Conservation (phyloP, 2,888 invertebrate genomes). For the Acanthosoma haemorrhoidale region DNA sequence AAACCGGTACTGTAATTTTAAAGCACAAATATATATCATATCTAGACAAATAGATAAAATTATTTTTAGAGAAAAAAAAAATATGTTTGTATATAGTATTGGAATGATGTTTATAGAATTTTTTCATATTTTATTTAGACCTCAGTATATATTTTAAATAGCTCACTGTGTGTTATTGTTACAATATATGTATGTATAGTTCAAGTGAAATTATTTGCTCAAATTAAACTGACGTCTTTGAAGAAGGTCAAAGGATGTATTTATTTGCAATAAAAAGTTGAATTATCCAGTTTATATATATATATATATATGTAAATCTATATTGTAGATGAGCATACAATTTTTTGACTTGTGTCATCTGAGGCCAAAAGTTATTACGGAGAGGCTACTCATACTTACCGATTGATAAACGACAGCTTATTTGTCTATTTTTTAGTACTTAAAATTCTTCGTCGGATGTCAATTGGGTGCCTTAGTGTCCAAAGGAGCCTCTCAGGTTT, state of each 20-base stretch:
- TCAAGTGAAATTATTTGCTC: constrained; percentile 26
- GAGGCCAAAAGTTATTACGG: not conserved
- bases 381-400: constrained; percentile 22
- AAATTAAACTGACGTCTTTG: not conserved
- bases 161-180: constrained; percentile 22
- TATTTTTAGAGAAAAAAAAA: constrained; percentile 15
- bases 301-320: not conserved
- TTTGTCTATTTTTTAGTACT: not conserved
- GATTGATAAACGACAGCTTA: not conserved
- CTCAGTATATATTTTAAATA: constrained; percentile 20
- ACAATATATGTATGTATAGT: constrained; percentile 9
- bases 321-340: not conserved
- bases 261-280: constrained; percentile 21
- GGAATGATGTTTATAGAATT: constrained; percentile 5
- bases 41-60: constrained; percentile 22
- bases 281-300: not conserved
- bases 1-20: constrained; percentile 17
- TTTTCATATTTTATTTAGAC: not conserved
- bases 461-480: constrained; percentile 26
- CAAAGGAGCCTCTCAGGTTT: constrained; percentile 21
- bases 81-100: constrained; percentile 17
- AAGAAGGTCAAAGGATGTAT: not conserved
- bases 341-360: not conserved
- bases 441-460: constrained; percentile 1
- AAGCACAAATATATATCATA: constrained; percentile 29